Base-by-base conservation (phyloP, 2,888 invertebrate genomes). In the Octodonta nipae region DNA sequence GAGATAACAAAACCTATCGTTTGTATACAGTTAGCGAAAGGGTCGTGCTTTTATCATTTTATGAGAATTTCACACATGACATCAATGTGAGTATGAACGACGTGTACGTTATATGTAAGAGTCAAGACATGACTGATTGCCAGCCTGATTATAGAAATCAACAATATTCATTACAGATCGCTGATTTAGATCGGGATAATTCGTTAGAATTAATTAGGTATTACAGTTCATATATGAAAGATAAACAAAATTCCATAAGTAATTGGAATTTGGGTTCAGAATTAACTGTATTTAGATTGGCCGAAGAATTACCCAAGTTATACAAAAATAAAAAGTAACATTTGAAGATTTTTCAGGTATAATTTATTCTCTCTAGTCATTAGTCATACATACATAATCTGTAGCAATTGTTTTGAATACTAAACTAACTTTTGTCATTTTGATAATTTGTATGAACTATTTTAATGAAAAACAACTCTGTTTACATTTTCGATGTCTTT, bases 61-160 rank as follows among this genome's bases (percentile, higher is more conserved):
- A 83, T 54, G 74, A 76, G 36, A 70, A 75, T 5, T 46, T 78
- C 50, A 74, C 76, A 1, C 77, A 78, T 47, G 75, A 76, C 45
- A 79, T 81, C 29, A 83, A 85, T 56, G 77, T 79, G 1, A 83
- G 82, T 51, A 77, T 80, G 51, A 78, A 75, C n/a, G 77, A 81
- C 44, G 71, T 85, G 28, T 67, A 75, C 2, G 83, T 84, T 54
- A 68, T 85, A 40, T 86, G 85, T 60, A 66, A 44, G 50, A 63
- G 33, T 50, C 61, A 35, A 57, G 55, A 25, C 4, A 58, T 42
- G 44, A 52, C 39, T 12, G 50, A 55, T 28, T 85, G 85, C 50
- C 85, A 85, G 49, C 85, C 85, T 1, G 77, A 78, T 57, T 59
- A 83, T 17, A 69, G 71, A 37, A 75, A 76, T 47, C 82, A 84